Evolutionary conservation across 1,140 invertebrate species (phyloP), one percentile per base, ranked within the genome.

Genomic region (Papilio polytes): DNA sequence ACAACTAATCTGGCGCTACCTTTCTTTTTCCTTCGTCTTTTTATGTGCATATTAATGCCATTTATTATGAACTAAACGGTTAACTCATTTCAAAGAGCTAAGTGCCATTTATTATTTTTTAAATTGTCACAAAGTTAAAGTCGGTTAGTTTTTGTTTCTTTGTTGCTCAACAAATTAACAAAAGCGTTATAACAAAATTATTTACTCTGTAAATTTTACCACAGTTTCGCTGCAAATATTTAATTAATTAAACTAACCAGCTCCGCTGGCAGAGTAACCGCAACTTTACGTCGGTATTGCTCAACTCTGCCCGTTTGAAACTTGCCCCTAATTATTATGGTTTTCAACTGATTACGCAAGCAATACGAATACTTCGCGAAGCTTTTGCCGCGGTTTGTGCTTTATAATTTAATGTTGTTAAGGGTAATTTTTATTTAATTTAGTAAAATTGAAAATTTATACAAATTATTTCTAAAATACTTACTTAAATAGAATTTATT

Each of bases 301-400:
- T 87, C 85, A 90, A 88, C 86, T 56, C 48, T 20, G 20, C 77
- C 53, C 78, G 82, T 87, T 86, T 82, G 63, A 85, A 86, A 86
- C 86, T 83, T 76, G 83, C 82, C 74, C 81, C 83, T 85, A 88
- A 89, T 90, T 88, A 89, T 84, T 87, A 89, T 85, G 85, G 86
- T 86, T 88, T 89, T 82, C 82, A 82, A 83, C 78, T 87, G 85
- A 85, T 86, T 88, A 88, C 84, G 80, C 83, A 85, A 88, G 85
- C 72, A 80, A 81, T 82, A 73, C 74, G 80, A 80, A 84, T 81
- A 80, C 79, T 82, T 80, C 36, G 22, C 72, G n/a, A 77, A 77
- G 56, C 46, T 74, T 46, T 80, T 66, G 74, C 59, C 8, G 51
- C 44, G 77, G 26, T 72, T 73, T 78, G 26, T 77, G 63, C n/a